Evolutionary conservation across 1,140 invertebrate genomes (phyloP).

Genomic region (Bombus sylvicola): DNA sequence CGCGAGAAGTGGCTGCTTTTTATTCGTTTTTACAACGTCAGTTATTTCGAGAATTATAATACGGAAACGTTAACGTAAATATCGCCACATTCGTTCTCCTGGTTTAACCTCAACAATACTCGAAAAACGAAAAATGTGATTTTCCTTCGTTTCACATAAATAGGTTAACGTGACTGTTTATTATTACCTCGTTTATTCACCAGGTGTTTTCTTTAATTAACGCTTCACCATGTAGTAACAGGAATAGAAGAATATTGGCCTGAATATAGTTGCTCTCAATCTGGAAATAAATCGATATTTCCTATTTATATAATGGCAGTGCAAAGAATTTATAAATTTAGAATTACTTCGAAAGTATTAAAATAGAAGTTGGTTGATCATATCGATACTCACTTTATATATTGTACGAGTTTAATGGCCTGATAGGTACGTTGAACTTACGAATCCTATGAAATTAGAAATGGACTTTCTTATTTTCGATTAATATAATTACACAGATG

Average conservation of each 20-base stretch:
- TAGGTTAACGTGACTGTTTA: not conserved
- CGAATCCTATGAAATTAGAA: not conserved
- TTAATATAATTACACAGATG: not conserved
- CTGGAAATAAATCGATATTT: not conserved
- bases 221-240: not conserved
- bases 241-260: too few relatives aligned
- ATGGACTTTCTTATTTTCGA: not conserved
- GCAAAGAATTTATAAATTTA: conserved; percentile 4
- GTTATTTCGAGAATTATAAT: conserved; percentile 36
- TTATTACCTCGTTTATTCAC: not conserved
- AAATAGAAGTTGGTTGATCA: not conserved
- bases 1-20: conserved; percentile 17
- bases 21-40: conserved; percentile 5
- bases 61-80: conserved; percentile 15
- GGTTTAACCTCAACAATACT: not conserved
- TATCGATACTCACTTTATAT: not conserved
- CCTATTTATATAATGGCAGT: not conserved
- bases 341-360: conserved; percentile 1
- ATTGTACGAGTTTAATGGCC: not conserved
- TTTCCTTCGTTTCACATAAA: not conserved
- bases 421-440: not conserved
- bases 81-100: not conserved
- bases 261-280: not conserved
- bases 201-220: not conserved
- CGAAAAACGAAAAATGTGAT: not conserved